Evolutionary conservation across 2,113 vertebrate genomes (phyloP).

Genomic region (Sisor rabdophorus): DNA sequence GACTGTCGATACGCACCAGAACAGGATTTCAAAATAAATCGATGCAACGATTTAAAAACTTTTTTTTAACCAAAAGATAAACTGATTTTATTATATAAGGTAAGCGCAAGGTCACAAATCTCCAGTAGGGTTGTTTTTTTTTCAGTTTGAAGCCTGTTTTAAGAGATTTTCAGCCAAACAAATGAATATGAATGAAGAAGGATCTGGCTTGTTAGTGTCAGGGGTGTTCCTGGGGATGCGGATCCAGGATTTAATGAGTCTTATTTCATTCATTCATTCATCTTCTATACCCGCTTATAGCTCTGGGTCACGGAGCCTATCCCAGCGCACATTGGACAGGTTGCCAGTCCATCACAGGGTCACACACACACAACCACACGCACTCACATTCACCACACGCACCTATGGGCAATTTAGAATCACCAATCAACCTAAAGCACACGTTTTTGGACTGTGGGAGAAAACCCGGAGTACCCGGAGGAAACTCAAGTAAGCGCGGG

Average conservation of each 20-base stretch:
- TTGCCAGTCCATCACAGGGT: no score
- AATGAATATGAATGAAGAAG: neutral
- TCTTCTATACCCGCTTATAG: no score
- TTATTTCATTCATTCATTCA: neutral
- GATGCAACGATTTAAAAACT: neutral
- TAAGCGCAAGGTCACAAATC: neutral
- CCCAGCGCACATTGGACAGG: no score
- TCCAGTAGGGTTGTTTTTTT: neutral
- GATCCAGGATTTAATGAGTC: no score
- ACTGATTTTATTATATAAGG: neutral
- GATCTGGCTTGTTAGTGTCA: neutral
- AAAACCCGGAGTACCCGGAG: no score
- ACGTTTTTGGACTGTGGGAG: no score
- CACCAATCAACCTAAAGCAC: no score
- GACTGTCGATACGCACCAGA: neutral
- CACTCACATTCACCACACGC: no score
- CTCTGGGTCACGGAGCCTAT: no score
- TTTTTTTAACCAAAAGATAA: neutral
- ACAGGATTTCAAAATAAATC: neutral
- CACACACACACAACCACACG: no score
- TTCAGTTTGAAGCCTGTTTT: neutral
- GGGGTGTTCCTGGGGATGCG: neutral
- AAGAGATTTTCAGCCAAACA: neutral
- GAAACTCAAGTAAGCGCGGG: no score
- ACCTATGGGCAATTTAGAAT: no score